Evolutionary conservation across 1,140 invertebrate species (phyloP).

Genomic region (Probaryconus sp.): DNA sequence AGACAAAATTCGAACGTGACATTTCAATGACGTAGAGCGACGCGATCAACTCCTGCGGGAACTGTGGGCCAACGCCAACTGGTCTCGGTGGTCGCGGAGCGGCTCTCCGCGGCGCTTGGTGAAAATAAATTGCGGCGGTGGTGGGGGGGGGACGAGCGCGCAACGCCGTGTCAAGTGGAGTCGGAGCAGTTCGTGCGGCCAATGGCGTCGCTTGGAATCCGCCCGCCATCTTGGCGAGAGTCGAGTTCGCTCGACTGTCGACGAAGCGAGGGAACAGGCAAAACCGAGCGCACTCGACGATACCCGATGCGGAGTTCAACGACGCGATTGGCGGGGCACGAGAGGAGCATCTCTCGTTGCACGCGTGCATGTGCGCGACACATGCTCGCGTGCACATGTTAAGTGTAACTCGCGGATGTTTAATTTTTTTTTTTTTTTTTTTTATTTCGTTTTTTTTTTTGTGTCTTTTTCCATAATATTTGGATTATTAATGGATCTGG

Average conservation of each 20-base stretch:
- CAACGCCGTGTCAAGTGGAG: slow-evolving; percentile 47
- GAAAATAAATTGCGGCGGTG: neutral
- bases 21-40: neutral
- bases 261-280: slow-evolving; percentile 2
- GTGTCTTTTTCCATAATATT: too few species aligned
- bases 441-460: too few species aligned
- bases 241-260: neutral
- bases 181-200: slow-evolving; percentile 27
- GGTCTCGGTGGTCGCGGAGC: slow-evolving; percentile 19
- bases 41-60: neutral
- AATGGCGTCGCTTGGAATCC: too few species aligned
- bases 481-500: too few species aligned
- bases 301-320: slow-evolving; percentile 33
- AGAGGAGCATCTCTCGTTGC: too few species aligned
- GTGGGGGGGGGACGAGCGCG: slow-evolving; percentile 20
- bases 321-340: slow-evolving; percentile 42
- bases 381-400: too few species aligned
- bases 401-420: too few species aligned
- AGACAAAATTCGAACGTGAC: slow-evolving; percentile 2
- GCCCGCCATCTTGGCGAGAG: slow-evolving; percentile 33
- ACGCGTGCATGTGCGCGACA: too few species aligned
- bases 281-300: slow-evolving; percentile 8
- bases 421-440: too few species aligned
- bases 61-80: slow-evolving; percentile 35
- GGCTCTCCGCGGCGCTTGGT: too few species aligned